These are phyloP conservation scores for Cyprinodon variegatus DNA, from an alignment of 2,113 vertebrate species.

Conservation along the genomic window DNA sequence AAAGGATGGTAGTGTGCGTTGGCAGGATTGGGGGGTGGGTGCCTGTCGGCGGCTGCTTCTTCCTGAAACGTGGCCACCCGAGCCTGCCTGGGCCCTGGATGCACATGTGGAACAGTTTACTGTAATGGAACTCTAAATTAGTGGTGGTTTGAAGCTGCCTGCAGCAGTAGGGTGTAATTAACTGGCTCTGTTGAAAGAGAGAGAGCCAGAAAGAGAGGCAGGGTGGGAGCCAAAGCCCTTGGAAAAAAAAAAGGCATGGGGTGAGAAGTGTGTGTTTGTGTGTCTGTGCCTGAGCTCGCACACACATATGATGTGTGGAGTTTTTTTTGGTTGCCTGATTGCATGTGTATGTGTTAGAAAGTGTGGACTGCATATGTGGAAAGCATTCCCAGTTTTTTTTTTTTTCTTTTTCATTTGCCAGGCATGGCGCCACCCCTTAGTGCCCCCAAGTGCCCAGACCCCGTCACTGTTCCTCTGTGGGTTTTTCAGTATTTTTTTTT, in stretches of 20 bases:
- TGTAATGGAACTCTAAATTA: conserved; percentile 88
- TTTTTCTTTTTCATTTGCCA: conserved; percentile 27
- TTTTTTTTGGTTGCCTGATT: conserved; percentile 57
- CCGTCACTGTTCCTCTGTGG: conserved; percentile 66
- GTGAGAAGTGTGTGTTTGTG: conserved; percentile 60
- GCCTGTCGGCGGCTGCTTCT: conserved; percentile 75
- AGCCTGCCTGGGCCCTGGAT: conserved; percentile 77
- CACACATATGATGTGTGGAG: conserved; percentile 57
- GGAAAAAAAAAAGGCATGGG: conserved; percentile 65
- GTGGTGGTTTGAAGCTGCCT: conserved; percentile 86
- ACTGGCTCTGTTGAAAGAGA: conserved; percentile 86
- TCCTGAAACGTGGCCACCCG: conserved; percentile 85
- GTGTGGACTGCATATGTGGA: conserved; percentile 54
- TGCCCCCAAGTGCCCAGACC: conserved; percentile 81
- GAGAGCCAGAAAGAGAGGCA: conserved; percentile 79
- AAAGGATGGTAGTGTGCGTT: conserved; percentile 71
- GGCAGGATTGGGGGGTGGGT: conserved; percentile 78
- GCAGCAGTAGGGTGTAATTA: conserved; percentile 86
- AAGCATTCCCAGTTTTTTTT: conserved; percentile 26
- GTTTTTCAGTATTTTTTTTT: conserved; percentile 12
- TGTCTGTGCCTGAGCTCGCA: conserved; percentile 45
- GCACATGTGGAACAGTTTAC: conserved; percentile 88
- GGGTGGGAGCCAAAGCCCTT: conserved; percentile 68
- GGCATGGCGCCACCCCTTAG: conserved; percentile 69
- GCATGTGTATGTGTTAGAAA: conserved; percentile 58